Conservation (phyloP, 2,797 vertebrate species). For the Lacerta agilis region DNA sequence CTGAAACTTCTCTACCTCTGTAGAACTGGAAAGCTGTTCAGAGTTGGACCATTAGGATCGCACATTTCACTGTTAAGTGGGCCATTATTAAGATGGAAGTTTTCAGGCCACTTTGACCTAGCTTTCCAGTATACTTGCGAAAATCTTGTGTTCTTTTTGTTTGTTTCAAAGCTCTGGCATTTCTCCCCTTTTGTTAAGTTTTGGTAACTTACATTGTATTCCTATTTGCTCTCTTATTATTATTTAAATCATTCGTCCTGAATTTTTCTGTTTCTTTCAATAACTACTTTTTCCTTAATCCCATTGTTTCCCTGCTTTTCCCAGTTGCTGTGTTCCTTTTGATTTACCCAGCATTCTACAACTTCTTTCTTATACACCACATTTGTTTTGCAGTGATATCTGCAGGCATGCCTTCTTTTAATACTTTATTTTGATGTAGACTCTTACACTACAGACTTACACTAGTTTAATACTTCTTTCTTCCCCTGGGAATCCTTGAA, state of each 20-base stretch:
- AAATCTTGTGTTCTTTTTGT: background rate
- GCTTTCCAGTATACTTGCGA: rapidly evolving
- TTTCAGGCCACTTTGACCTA: background rate
- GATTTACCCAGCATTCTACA: background rate
- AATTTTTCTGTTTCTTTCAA: background rate
- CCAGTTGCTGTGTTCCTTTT: background rate
- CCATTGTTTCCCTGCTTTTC: background rate
- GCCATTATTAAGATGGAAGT: background rate
- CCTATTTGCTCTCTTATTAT: background rate
- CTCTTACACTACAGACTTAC: background rate
- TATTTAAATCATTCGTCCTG: background rate
- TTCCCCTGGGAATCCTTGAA: background rate
- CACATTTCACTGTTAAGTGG: background rate
- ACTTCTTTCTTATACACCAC: background rate
- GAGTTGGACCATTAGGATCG: background rate
- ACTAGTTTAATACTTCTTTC: background rate
- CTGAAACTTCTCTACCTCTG: background rate
- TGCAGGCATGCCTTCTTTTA: background rate
- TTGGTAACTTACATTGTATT: background rate
- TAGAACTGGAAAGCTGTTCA: background rate
- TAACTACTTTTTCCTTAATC: rapidly evolving
- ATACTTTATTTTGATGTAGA: background rate
- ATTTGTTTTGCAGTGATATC: background rate
- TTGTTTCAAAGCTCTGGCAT: background rate
- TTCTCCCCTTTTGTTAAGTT: background rate